phyloP scores from a whole-genome alignment of 1,140 invertebrate species.

The Tetranychus cinnabarinus region DNA sequence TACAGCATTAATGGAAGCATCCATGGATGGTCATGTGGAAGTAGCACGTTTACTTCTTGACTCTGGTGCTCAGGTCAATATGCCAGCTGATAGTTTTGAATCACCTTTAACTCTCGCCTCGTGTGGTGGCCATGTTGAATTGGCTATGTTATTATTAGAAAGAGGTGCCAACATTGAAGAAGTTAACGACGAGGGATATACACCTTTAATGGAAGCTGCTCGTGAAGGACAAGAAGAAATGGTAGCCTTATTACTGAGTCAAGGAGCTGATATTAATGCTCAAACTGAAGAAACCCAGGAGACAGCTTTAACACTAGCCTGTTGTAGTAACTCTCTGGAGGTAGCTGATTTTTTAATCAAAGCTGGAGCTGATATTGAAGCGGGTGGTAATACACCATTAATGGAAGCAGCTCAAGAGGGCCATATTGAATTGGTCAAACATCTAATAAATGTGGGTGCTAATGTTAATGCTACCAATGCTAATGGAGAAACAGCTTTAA shows the following conservation, averaged over 20 bases:
- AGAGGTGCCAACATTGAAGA: constrained; percentile 95
- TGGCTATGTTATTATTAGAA: constrained; percentile 81
- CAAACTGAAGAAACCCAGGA: constrained; percentile 96
- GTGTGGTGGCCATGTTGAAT: constrained; percentile 89
- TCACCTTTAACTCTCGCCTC: constrained; percentile 90
- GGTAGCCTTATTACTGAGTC: constrained; percentile 73
- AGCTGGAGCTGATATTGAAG: constrained; percentile 77
- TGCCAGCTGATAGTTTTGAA: constrained; percentile 98
- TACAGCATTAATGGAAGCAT: constrained; percentile 96
- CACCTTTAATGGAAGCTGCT: constrained; percentile 94
- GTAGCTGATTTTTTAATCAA: constrained; percentile 91
- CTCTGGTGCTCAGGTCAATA: constrained; percentile 93
- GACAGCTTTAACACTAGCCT: constrained; percentile 83
- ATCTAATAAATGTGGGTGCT: constrained; percentile 53
- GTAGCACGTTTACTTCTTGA: constrained; percentile 74
- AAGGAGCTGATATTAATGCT: constrained; percentile 88
- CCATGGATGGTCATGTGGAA: constrained; percentile 97
- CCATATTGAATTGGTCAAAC: constrained; percentile 68
- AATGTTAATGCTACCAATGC: constrained; percentile 81
- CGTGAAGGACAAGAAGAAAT: constrained; percentile 95
- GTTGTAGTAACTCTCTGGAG: constrained; percentile 87
- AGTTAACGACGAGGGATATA: constrained; percentile 96
- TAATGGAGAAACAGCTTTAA: constrained; percentile 73
- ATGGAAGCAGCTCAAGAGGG: constrained; percentile 98
- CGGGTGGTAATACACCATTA: constrained; percentile 84